Evolutionary conservation across 2,113 vertebrate species (phyloP).

Genomic region (Pelmatolapia mariae): DNA sequence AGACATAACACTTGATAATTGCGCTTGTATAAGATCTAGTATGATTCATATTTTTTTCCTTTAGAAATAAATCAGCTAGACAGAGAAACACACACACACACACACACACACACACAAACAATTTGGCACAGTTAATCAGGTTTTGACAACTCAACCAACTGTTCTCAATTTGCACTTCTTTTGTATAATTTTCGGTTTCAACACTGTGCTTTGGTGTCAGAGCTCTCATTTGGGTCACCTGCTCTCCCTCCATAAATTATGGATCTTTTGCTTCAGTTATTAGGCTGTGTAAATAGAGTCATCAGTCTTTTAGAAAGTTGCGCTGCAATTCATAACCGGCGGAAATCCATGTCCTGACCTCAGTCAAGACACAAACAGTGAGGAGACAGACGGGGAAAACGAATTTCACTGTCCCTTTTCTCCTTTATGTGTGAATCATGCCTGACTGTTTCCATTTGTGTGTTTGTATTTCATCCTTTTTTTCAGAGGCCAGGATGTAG

Average conservation of each 20-base stretch:
- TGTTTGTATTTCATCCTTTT: background rate
- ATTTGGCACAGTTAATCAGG: background rate
- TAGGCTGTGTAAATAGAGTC: background rate
- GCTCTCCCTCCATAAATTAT: background rate
- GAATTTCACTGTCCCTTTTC: background rate
- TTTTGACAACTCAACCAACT: background rate
- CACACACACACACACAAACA: background rate
- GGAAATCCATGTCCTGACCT: background rate
- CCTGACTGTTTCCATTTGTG: background rate
- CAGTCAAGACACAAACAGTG: background rate
- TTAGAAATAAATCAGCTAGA: background rate
- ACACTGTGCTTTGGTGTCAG: background rate
- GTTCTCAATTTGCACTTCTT: background rate
- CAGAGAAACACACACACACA: background rate
- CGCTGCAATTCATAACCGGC: background rate
- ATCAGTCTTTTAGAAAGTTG: background rate
- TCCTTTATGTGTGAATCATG: background rate
- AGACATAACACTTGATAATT: background rate
- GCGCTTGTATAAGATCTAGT: background rate
- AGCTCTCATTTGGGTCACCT: background rate
- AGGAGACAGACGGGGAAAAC: background rate
- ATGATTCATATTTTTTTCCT: background rate
- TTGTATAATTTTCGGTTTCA: background rate
- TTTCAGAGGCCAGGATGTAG: background rate
- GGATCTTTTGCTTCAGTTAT: background rate